Percentiles rank a stretch among this genome's conserved stretches.
Evolutionary conservation across 2,797 vertebrate genomes (phyloP).

Genomic region (Microctenopoma lineatum): DNA sequence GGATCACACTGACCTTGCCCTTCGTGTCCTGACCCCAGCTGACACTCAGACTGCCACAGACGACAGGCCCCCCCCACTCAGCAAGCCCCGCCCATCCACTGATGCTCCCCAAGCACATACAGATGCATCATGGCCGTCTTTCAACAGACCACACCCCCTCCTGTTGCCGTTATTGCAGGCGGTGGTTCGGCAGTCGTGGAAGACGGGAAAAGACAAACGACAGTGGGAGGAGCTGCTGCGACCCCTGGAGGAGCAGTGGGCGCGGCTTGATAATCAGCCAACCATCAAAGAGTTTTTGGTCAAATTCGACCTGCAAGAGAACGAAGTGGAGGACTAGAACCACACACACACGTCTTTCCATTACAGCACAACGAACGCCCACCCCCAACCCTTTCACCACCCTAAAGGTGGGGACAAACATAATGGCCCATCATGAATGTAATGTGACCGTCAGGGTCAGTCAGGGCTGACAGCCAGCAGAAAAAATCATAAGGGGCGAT

Average conservation of each 20-base stretch:
- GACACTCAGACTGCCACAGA: neutral
- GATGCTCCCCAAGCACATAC: slow-evolving; percentile 28
- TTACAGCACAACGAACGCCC: too few relatives aligned
- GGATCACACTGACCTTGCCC: slow-evolving; percentile 87
- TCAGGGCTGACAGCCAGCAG: too few relatives aligned
- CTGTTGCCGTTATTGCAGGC: slow-evolving; percentile 87
- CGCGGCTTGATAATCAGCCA: slow-evolving; percentile 80
- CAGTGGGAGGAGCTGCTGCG: slow-evolving; percentile 88
- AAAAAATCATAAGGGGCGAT: too few relatives aligned
- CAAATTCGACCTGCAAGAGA: slow-evolving; percentile 86
- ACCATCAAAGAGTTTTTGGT: slow-evolving; percentile 90
- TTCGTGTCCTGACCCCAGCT: slow-evolving; percentile 81
- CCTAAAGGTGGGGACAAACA: too few relatives aligned
- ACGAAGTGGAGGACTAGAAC: slow-evolving; percentile 45
- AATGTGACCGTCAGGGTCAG: too few relatives aligned
- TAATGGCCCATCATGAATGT: too few relatives aligned
- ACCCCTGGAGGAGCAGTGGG: slow-evolving; percentile 83
- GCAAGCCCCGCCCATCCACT: slow-evolving; percentile 8
- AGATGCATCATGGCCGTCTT: slow-evolving; percentile 19
- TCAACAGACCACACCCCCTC: slow-evolving; percentile 79
- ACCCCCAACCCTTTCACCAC: too few relatives aligned
- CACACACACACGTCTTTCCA: too few relatives aligned
- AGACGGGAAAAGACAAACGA: slow-evolving; percentile 91
- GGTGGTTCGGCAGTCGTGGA: slow-evolving; percentile 91
- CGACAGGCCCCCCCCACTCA: slow-evolving; percentile 22